These are phyloP conservation scores for Centropus unirufus DNA, from an alignment of 2,113 vertebrate genomes.

Conservation along the genomic window DNA sequence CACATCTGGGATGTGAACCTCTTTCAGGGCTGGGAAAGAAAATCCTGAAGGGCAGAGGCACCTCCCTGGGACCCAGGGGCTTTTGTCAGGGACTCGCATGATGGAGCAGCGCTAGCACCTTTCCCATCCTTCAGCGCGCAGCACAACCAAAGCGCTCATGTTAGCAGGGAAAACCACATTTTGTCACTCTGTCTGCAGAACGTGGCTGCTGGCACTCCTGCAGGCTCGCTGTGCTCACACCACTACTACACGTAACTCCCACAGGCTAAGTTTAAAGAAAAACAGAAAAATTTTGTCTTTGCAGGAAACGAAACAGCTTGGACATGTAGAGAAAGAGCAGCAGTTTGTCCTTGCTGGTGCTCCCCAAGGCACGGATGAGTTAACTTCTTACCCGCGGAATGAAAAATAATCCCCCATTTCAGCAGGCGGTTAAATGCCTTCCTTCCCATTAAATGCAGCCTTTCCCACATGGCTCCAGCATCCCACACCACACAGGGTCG, in stretches of 20 bases:
- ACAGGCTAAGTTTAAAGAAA: neutral
- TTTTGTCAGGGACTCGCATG: neutral
- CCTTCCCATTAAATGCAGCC: neutral
- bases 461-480: slow-evolving; percentile 24
- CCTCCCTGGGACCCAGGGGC: neutral
- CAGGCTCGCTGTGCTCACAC: neutral
- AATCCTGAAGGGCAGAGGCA: neutral
- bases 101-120: neutral
- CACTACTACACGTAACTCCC: neutral
- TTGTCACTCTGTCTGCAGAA: neutral
- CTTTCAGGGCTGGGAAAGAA: neutral
- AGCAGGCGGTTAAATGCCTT: neutral
- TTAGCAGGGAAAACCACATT: neutral
- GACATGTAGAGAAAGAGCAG: neutral
- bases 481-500: neutral
- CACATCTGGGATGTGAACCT: neutral
- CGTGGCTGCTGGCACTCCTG: neutral
- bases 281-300: neutral
- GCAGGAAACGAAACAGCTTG: neutral
- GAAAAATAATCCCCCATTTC: neutral
- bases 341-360: neutral
- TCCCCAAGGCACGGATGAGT: neutral
- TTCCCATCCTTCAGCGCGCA: neutral
- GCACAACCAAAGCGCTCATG: neutral
- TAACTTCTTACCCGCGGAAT: neutral